These are phyloP conservation scores for Planiliza haematocheilus DNA, from an alignment of 2,113 vertebrate genomes.

Conservation along the genomic window DNA sequence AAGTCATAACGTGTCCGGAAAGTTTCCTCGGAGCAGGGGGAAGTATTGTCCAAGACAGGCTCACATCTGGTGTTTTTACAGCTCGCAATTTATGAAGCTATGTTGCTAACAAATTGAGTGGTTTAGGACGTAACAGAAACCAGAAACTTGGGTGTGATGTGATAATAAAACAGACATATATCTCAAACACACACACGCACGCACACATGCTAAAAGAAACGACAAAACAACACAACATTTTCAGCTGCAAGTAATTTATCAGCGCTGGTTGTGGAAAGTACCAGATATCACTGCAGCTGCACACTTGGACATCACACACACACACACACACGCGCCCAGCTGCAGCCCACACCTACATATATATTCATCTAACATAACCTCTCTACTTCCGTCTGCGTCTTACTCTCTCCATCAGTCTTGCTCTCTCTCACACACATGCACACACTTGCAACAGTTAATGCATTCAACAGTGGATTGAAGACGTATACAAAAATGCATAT, in stretches of 20 bases:
- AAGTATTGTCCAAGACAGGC: slow-evolving; percentile 34
- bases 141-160: slow-evolving; percentile 70
- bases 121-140: slow-evolving; percentile 62
- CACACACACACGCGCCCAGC: slow-evolving; percentile 10
- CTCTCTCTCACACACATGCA: neutral
- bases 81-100: slow-evolving; percentile 61
- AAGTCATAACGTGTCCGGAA: slow-evolving; percentile 35
- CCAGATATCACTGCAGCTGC: slow-evolving; percentile 83
- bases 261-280: slow-evolving; percentile 74
- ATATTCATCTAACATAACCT: neutral
- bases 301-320: slow-evolving; percentile 47
- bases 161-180: slow-evolving; percentile 63
- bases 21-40: slow-evolving; percentile 8
- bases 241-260: slow-evolving; percentile 77
- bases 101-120: slow-evolving; percentile 70
- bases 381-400: neutral
- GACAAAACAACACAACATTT: slow-evolving; percentile 40
- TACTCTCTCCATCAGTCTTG: slow-evolving; percentile 1
- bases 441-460: neutral
- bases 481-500: slow-evolving; percentile 14
- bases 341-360: slow-evolving; percentile 31
- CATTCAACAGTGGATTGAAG: slow-evolving; percentile 21
- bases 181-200: slow-evolving; percentile 25
- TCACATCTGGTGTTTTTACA: slow-evolving; percentile 66
- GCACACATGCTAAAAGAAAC: slow-evolving; percentile 71